Percentiles rank a stretch among this genome's conserved stretches.
Conservation (phyloP, 1,140 invertebrate genomes). For the Ostrea denselamellosa region DNA sequence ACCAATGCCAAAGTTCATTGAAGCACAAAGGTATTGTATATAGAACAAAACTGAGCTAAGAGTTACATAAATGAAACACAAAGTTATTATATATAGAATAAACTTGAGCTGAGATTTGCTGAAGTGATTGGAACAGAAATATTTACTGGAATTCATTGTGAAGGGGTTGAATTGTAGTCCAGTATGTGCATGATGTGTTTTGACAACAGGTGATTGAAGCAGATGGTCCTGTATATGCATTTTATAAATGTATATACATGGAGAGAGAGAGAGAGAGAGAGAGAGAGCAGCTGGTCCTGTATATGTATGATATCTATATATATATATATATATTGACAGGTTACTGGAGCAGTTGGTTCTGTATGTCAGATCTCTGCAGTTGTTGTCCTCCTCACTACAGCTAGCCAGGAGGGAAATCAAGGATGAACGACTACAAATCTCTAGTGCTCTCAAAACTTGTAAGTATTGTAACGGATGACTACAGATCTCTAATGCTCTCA, state of each 20-base stretch:
- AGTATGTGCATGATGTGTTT: background rate
- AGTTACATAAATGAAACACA: no score
- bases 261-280: no score
- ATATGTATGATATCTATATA: no score
- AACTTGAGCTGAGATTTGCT: no score
- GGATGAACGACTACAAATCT: slow-evolving; percentile 90
- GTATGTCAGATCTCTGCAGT: slow-evolving; percentile 92
- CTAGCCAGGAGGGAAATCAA: slow-evolving; percentile 93
- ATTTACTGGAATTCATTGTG: background rate
- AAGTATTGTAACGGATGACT: background rate
- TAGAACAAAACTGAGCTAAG: no score
- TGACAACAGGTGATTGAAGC: slow-evolving; percentile 87
- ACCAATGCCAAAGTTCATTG: slow-evolving; percentile 60
- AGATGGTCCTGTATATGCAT: slow-evolving; percentile 94
- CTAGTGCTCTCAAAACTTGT: slow-evolving; percentile 78
- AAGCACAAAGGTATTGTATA: slow-evolving; percentile 63
- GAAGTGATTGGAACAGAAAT: background rate
- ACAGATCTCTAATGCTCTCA: no score
- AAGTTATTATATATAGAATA: no score
- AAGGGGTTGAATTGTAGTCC: background rate
- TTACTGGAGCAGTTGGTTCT: slow-evolving; percentile 95
- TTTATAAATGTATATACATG: no score
- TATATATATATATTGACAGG: no score
- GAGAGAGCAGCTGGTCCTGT: no score
- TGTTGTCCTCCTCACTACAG: slow-evolving; percentile 93